Conservation (phyloP, 2,888 invertebrate species). For the Epinotia brunnichana region DNA sequence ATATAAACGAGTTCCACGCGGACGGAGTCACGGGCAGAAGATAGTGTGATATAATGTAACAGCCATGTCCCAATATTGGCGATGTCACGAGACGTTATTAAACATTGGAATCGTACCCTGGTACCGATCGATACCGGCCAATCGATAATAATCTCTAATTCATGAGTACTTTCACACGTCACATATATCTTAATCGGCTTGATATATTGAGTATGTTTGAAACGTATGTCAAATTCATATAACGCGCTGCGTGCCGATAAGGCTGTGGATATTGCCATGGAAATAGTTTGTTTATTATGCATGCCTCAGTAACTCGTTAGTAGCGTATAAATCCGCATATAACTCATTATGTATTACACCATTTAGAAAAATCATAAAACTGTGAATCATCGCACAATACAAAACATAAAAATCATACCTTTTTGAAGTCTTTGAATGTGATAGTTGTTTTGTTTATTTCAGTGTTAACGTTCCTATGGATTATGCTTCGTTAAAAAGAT, state of each 20-base stretch:
- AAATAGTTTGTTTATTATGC: background rate
- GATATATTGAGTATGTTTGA: background rate
- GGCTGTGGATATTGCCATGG: background rate
- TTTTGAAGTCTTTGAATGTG: background rate
- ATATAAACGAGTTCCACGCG: too few relatives aligned
- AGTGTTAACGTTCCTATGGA: too few relatives aligned
- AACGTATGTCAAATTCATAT: slow-evolving; percentile 17
- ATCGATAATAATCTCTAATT: background rate
- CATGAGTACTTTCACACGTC: background rate
- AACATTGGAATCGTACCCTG: background rate
- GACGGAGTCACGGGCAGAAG: too few relatives aligned
- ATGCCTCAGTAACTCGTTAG: background rate
- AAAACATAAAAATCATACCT: background rate
- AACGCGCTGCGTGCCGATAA: background rate
- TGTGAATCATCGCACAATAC: background rate
- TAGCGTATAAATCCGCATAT: slow-evolving; percentile 7
- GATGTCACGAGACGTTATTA: background rate
- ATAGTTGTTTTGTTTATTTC: slow-evolving; percentile 7
- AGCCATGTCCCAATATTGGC: background rate
- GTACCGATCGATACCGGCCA: background rate
- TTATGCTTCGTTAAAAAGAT: too few relatives aligned
- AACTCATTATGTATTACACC: slow-evolving; percentile 5
- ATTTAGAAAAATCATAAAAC: slow-evolving; percentile 1
- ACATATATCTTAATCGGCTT: background rate
- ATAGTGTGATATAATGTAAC: too few relatives aligned